These are phyloP conservation scores for Yponomeuta sedellus DNA, from an alignment of 2,888 invertebrate genomes.

Conservation along the genomic window DNA sequence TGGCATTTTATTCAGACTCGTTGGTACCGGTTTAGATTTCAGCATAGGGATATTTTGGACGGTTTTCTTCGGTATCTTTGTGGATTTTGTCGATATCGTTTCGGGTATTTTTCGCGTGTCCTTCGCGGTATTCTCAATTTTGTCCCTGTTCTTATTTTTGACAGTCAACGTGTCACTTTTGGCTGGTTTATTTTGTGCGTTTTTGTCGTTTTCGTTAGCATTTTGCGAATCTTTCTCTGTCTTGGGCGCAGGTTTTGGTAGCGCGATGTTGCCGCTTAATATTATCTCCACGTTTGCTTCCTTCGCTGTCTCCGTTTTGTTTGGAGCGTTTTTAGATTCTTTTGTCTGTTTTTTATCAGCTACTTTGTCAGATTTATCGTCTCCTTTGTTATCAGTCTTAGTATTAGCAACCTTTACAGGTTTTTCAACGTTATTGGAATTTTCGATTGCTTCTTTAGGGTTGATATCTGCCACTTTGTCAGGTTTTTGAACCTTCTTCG, in stretches of 20 bases:
- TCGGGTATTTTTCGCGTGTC: not conserved
- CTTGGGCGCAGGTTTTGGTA: no score
- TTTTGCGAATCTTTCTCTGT: no score
- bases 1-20: not conserved
- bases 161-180: not conserved
- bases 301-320: constrained; percentile 14
- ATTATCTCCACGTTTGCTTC: constrained; percentile 5
- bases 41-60: not conserved
- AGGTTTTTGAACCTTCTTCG: not conserved
- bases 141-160: not conserved
- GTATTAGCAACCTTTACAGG: not conserved
- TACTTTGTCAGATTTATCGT: not conserved
- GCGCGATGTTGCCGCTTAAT: not conserved
- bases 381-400: not conserved
- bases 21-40: not conserved
- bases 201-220: not conserved
- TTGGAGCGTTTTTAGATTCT: constrained; percentile 12
- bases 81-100: not conserved
- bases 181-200: not conserved
- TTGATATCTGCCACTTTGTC: not conserved
- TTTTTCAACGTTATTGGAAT: not conserved
- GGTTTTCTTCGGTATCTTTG: not conserved
- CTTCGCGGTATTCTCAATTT: not conserved
- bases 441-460: not conserved
- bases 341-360: not conserved